Evolutionary conservation across 2,888 invertebrate genomes (phyloP), one percentile per base, ranked within the genome.

Genomic region (Drosophila putrida): DNA sequence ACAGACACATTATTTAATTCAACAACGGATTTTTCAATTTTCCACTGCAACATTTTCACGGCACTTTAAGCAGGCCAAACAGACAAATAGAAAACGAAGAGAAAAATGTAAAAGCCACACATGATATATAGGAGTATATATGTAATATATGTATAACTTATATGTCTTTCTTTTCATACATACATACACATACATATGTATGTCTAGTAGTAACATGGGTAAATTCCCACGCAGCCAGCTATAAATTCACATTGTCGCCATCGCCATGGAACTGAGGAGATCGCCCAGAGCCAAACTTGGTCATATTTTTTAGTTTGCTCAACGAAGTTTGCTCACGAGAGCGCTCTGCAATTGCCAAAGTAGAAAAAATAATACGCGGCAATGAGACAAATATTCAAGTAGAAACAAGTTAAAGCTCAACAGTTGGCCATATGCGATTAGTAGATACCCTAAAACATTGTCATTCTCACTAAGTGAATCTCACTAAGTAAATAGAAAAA

Each of bases 21-120:
- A 71, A 75, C 78, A 82, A 75, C 69, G 74, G 82, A 76, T 85
- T 85, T 82, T 83, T 88, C 88, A 86, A 83, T 86, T 88, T 85
- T 73, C 85, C 66, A 64, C 68, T 59, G 68, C 53, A 61, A 57
- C 61, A 59, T 85, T 86, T 86, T 86, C 82, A 82, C 75, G 86
- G 80, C 64, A 54, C 88, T 88, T 83, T 83, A 83, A 85, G 67
- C 88, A 88, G 66, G 59, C 86, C 73, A 69, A 71, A 64, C 58
- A 72, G 58, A 63, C 61, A 64, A 61, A 75, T 63, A 67, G 54
- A 71, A 50, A 78, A 61, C 43, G 50, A 13, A 53, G 46, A 15
- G 55, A 39, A 65, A 66, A 80, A 80, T 46, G 57, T 64, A 69
- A 76, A 79, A 75, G 85, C 67, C 82, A 82, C 66, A 66, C 54